These are phyloP conservation scores for Cyclopterus lumpus DNA, from an alignment of 2,797 vertebrate species.

Conservation along the genomic window DNA sequence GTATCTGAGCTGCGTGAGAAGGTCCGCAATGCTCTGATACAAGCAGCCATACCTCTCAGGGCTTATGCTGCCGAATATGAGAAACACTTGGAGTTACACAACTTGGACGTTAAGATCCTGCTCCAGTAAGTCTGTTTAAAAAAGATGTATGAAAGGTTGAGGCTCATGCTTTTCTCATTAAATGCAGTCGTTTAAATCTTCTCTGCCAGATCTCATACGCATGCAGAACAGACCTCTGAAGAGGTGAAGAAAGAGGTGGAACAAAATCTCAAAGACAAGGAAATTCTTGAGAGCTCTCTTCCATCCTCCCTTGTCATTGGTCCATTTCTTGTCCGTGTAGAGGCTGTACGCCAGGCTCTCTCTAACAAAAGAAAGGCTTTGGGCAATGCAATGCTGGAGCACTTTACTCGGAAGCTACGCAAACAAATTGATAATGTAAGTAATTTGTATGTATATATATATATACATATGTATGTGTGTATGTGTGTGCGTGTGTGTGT, in stretches of 20 bases:
- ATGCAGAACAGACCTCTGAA: conserved; percentile 76
- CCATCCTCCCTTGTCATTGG: conserved; percentile 89
- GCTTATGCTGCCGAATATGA: conserved; percentile 89
- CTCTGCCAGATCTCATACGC: conserved; percentile 78
- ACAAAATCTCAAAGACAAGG: conserved; percentile 84
- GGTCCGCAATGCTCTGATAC: conserved; percentile 78
- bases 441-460: conserved; percentile 22
- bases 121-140: conserved; percentile 87
- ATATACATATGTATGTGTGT: no score
- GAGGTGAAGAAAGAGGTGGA: conserved; percentile 85
- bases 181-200: conserved; percentile 4
- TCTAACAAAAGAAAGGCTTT: conserved; percentile 84
- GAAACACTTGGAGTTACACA: conserved; percentile 88
- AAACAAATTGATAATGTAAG: conserved; percentile 86
- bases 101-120: conserved; percentile 82
- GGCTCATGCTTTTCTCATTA: neutral
- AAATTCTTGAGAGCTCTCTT: conserved; percentile 81
- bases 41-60: conserved; percentile 86
- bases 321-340: conserved; percentile 86
- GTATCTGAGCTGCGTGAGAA: conserved; percentile 83
- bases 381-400: conserved; percentile 83
- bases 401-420: conserved; percentile 84
- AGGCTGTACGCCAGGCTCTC: conserved; percentile 84
- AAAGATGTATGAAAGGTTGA: neutral
- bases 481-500: no score